phyloP scores from a whole-genome alignment of 2,113 vertebrate genomes.

The Lethenteron reissneri region DNA sequence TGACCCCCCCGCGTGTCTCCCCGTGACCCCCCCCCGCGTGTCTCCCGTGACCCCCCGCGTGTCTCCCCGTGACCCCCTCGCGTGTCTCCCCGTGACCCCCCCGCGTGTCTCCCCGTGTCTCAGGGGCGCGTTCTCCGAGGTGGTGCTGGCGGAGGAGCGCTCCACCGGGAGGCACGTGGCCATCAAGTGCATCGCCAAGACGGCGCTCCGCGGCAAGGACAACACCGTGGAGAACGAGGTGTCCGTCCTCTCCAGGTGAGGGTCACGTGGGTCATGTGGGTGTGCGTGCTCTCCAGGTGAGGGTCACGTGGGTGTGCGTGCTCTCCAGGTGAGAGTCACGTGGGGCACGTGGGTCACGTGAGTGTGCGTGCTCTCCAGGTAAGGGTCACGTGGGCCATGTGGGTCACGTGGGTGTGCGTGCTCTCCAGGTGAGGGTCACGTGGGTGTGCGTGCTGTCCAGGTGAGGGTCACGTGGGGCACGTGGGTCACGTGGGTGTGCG shows the following conservation, averaged over 20 bases:
- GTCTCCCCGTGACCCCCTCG: too few species aligned
- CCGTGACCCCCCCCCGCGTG: too few species aligned
- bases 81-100: too few species aligned
- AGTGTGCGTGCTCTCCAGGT: neutral
- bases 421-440: neutral
- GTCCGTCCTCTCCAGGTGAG: slow-evolving; percentile 58
- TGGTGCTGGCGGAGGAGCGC: slow-evolving; percentile 64
- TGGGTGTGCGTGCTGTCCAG: neutral
- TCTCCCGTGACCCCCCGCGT: too few species aligned
- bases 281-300: neutral
- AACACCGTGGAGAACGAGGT: slow-evolving; percentile 82
- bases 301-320: neutral
- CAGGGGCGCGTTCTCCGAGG: slow-evolving; percentile 79
- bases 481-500: too few species aligned
- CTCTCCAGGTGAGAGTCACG: neutral
- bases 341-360: neutral
- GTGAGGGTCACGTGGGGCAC: too few species aligned
- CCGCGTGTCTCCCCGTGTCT: slow-evolving; percentile 8
- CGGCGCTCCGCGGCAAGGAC: slow-evolving; percentile 39
- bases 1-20: neutral
- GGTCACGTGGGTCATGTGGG: slow-evolving; percentile 8
- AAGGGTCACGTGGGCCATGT: too few species aligned
- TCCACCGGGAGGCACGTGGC: slow-evolving; percentile 51
- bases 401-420: neutral
- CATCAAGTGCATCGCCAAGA: slow-evolving; percentile 67